Conservation (phyloP, 2,113 vertebrate species). For the Dipodomys ordii region DNA sequence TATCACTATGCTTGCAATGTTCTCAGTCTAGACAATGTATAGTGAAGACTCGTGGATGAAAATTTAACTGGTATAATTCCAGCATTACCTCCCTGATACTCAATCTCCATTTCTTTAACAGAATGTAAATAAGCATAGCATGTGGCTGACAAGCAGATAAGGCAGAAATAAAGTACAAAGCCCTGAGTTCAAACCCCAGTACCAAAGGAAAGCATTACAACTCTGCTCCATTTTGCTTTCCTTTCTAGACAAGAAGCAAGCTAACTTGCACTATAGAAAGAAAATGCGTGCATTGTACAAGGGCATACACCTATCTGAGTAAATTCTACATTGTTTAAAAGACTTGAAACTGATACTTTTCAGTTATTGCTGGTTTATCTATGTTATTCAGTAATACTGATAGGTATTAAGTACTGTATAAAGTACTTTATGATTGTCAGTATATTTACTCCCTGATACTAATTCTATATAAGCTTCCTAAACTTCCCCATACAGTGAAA, state of each 20-base stretch:
- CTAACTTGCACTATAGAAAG: neutral
- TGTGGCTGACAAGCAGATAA: neutral
- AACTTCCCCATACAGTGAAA: neutral
- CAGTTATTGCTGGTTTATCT: slow-evolving; percentile 4
- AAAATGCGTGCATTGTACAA: neutral
- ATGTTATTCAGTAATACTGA: neutral
- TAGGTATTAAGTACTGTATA: neutral
- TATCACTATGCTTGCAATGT: neutral
- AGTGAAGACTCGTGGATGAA: neutral
- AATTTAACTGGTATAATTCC: neutral
- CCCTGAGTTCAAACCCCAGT: too few relatives aligned
- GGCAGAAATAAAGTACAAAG: neutral
- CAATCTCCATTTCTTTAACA: neutral
- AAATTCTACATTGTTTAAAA: neutral
- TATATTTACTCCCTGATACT: neutral
- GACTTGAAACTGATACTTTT: neutral
- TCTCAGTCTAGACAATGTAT: neutral
- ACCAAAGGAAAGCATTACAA: neutral
- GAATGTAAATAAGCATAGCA: neutral
- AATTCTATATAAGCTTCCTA: neutral
- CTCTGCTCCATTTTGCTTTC: neutral
- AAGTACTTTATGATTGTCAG: neutral
- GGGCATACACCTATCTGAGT: neutral
- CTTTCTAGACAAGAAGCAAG: neutral
- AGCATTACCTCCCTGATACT: neutral